Evolutionary conservation across 53 echinoderm and acorn worm species (phyloP).

Genomic region (Holothuria leucospilota): DNA sequence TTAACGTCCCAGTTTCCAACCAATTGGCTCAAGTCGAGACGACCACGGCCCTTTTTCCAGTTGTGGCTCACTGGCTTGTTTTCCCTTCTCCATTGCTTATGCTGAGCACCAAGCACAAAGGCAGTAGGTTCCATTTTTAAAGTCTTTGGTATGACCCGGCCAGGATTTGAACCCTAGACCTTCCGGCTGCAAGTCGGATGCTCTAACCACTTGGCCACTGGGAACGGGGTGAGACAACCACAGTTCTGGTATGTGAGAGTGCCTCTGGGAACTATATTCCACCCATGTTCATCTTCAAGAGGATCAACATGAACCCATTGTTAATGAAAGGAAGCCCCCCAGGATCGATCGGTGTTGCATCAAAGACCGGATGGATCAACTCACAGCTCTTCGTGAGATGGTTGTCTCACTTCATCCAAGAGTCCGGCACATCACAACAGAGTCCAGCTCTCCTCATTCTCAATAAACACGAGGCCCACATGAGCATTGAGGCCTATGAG

Average conservation of each 20-base stretch:
- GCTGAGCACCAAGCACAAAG: too few species aligned
- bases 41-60: too few species aligned
- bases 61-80: too few species aligned
- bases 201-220: too few species aligned
- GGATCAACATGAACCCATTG: neutral
- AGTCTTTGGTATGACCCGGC: too few species aligned
- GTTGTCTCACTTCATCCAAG: too few species aligned
- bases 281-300: conserved; percentile 6
- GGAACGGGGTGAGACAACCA: neutral
- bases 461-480: neutral
- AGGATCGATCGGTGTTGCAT: neutral
- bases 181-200: too few species aligned
- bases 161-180: too few species aligned
- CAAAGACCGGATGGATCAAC: conserved; percentile 3
- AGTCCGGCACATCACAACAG: neutral
- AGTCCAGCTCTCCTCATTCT: conserved; percentile 8
- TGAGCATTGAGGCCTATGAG: neutral
- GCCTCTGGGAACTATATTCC: conserved; percentile 9
- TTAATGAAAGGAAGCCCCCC: conserved; percentile 4
- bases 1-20: too few species aligned
- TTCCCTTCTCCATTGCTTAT: too few species aligned
- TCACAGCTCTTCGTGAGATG: neutral
- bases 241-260: neutral
- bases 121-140: too few species aligned
- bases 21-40: too few species aligned